Evolutionary conservation across 2,113 vertebrate species (phyloP), one percentile per base, ranked within the genome.

Genomic region (Carassius auratus): DNA sequence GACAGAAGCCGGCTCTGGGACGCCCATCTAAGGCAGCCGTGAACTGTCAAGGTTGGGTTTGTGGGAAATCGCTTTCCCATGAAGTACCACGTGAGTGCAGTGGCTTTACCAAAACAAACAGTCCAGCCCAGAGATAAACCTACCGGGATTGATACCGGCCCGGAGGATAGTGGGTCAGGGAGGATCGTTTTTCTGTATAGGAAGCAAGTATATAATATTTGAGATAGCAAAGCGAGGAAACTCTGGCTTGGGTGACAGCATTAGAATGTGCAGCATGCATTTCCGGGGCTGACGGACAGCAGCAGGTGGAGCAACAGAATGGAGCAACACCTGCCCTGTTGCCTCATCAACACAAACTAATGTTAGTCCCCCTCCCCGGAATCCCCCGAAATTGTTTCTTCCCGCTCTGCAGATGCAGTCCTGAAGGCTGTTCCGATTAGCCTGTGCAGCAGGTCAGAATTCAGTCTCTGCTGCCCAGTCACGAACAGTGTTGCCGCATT

Each of bases 181-280:
- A 17, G 71, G 88, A 86, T 91, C 81, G 8, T 83, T 76, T 91
- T 87, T 90, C 90, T 62, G 55, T 88, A 87, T 89, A 90, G 86
- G 86, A 91, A 89, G 77, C 81, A 48, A 71, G 81, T 85, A 81
- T 89, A 84, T 91, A 84, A 89, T 88, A 87, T 91, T 90, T 89
- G 77, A 84, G 88, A 88, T 90, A 87, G 85, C 78, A n/a, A 87
- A 59, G 52, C 81, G 55, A 86, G 90, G 90, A 89, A 89, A 87
- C 86, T 86, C 76, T 85, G 90, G 86, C 82, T 91, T 84, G 85
- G 86, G 79, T 90, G 89, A 87, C 88, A 50, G 81, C 74, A 84
- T 82, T 83, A 86, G 81, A 91, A 91, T 89, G 86, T 62, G 69
- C 75, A 85, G 87, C 81, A 89, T 90, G 85, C 71, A 66, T 83